These are phyloP conservation scores for Volucella bombylans DNA, from an alignment of 2,888 invertebrate genomes.

Conservation along the genomic window DNA sequence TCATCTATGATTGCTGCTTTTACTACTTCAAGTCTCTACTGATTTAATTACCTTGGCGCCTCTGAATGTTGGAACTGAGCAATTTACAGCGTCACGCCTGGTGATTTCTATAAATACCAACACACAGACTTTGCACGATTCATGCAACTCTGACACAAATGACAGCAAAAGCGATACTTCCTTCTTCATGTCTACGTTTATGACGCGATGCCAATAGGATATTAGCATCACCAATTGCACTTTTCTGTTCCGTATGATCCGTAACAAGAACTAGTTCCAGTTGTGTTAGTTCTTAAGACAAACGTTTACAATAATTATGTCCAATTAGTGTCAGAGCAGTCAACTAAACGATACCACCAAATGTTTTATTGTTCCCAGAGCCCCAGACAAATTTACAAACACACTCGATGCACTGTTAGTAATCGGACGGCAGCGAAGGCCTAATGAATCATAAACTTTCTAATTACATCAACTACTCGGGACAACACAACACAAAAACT, in stretches of 20 bases:
- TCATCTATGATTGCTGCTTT: too few relatives aligned
- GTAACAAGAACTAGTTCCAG: not conserved
- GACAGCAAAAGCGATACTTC: conserved; percentile 23
- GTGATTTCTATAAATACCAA: conserved; percentile 2
- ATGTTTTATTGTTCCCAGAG: conserved; percentile 32
- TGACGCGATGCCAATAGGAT: conserved; percentile 6
- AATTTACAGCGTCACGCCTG: not conserved
- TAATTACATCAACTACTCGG: conserved; percentile 44
- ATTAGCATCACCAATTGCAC: conserved; percentile 6
- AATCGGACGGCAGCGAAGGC: conserved; percentile 5
- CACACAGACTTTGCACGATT: not conserved
- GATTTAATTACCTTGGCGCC: too few relatives aligned
- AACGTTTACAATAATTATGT: conserved; percentile 24
- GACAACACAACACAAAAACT: not conserved
- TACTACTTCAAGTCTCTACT: too few relatives aligned
- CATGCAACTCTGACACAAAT: conserved; percentile 16
- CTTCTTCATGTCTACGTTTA: not conserved
- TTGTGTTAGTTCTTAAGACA: not conserved
- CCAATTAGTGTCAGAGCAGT: conserved; percentile 61
- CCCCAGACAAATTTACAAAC: conserved; percentile 1
- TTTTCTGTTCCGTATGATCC: conserved; percentile 1
- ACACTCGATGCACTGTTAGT: not conserved
- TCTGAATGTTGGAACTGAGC: not conserved
- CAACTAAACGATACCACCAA: conserved; percentile 57
- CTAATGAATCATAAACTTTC: conserved; percentile 55